Conservation (phyloP, 37 sponge, comb jelly and placozoan genomes). For the Eunapius fragilis region DNA sequence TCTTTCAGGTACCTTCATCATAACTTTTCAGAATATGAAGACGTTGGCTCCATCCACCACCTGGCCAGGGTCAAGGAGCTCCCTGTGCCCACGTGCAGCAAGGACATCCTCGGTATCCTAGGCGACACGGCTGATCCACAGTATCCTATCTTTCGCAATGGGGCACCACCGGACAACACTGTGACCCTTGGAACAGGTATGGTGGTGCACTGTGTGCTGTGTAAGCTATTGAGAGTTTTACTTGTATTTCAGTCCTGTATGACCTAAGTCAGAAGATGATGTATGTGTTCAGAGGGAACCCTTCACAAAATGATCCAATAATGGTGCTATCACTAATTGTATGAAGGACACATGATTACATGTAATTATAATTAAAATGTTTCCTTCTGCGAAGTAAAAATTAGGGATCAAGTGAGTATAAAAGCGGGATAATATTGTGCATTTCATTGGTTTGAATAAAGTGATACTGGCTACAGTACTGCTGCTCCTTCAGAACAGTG, state of each 20-base stretch:
- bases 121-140: conserved; percentile 39
- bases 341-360: not conserved
- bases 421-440: too few relatives aligned
- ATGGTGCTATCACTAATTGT: not conserved
- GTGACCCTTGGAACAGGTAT: conserved; percentile 41
- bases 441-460: too few relatives aligned
- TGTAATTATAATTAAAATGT: not conserved
- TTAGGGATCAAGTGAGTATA: too few relatives aligned
- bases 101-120: conserved; percentile 15
- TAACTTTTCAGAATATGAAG: conserved; percentile 16
- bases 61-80: conserved; percentile 28
- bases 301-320: not conserved
- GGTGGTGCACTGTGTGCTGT: too few relatives aligned
- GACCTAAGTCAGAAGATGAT: not conserved
- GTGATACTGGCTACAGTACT: too few relatives aligned
- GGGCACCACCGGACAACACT: conserved; percentile 1
- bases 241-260: not conserved
- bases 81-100: conserved; percentile 1
- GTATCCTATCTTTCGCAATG: conserved; percentile 47
- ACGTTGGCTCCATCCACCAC: conserved; percentile 44
- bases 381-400: too few relatives aligned
- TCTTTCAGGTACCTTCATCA: conserved; percentile 31
- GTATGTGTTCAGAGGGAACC: not conserved
- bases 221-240: not conserved
- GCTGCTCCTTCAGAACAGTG: too few relatives aligned